A percentile compares a stretch with the other conserved stretches of the same genome.
Evolutionary conservation across 1,140 invertebrate genomes (phyloP).

Genomic region (Limonius californicus): DNA sequence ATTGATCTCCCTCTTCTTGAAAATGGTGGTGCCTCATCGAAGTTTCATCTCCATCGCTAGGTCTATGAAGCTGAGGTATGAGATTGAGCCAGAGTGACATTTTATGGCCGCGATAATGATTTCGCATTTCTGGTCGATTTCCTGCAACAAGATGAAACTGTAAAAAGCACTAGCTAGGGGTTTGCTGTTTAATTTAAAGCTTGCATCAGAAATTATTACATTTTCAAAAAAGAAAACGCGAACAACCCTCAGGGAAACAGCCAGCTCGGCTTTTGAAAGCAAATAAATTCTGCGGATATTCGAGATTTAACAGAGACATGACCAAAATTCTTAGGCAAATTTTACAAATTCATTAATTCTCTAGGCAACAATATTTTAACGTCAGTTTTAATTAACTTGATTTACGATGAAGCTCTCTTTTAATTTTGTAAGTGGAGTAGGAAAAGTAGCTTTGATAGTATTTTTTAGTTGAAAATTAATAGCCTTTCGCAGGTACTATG

Average conservation of each 20-base stretch:
- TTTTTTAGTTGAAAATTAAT: not conserved
- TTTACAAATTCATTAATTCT: conserved; percentile 14
- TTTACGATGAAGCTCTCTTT: conserved; percentile 23
- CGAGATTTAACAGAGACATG: not conserved
- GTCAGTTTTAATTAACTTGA: conserved; percentile 30
- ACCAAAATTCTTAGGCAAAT: not conserved
- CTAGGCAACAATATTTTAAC: not conserved
- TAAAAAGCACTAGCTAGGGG: too few species aligned
- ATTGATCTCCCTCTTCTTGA: conserved; percentile 63
- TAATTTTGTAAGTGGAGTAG: conserved; percentile 26
- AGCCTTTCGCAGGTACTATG: not conserved
- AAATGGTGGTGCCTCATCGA: conserved; percentile 77
- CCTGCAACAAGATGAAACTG: conserved; percentile 49
- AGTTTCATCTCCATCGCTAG: conserved; percentile 65
- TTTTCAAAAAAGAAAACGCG: too few species aligned
- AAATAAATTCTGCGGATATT: not conserved
- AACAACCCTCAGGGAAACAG: too few species aligned
- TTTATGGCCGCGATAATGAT: conserved; percentile 86
- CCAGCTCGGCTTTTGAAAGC: too few species aligned
- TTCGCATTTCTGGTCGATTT: conserved; percentile 64
- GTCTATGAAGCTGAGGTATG: conserved; percentile 80
- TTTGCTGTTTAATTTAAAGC: too few species aligned
- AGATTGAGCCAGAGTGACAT: conserved; percentile 90
- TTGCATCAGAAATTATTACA: too few species aligned
- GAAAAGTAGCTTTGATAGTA: not conserved